Evolutionary conservation across 1,140 invertebrate species (phyloP).

Genomic region (Zaprionus taronus): DNA sequence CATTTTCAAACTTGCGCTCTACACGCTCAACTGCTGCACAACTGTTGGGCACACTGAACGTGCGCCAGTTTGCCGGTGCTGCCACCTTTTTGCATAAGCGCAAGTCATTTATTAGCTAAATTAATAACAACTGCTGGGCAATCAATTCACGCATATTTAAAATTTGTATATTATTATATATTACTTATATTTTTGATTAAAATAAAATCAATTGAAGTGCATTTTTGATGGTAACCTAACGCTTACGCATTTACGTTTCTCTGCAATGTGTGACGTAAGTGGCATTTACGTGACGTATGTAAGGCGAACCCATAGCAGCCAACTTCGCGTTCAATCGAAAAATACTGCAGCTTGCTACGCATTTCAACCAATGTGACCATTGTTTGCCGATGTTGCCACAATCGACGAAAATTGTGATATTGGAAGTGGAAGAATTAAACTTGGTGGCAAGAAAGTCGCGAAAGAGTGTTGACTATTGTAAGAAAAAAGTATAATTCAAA

Average conservation of each 20-base stretch:
- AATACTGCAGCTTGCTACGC: conserved; percentile 28
- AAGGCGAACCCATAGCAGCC: conserved; percentile 15
- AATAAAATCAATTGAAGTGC: not conserved
- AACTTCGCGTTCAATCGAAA: conserved; percentile 25
- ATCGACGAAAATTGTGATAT: conserved; percentile 57
- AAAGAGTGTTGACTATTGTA: conserved; percentile 59
- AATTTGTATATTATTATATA: not conserved
- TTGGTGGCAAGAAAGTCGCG: conserved; percentile 60
- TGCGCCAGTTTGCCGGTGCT: conserved; percentile 6
- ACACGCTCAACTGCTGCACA: not conserved
- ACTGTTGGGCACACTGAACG: conserved; percentile 16
- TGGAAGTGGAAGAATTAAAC: conserved; percentile 59
- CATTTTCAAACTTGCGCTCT: conserved; percentile 17
- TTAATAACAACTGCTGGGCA: not conserved
- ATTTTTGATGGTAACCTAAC: not conserved
- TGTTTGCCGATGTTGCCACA: conserved; percentile 66
- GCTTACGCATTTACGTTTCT: not conserved
- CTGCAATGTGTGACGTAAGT: conserved; percentile 19
- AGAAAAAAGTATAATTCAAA: conserved; percentile 50
- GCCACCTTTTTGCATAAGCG: conserved; percentile 19
- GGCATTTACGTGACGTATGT: conserved; percentile 23
- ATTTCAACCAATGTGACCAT: conserved; percentile 55
- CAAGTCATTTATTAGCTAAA: not conserved
- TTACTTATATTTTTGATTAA: no score
- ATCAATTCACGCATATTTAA: not conserved